Conservation (phyloP, 2,888 invertebrate species). For the Suillia variegata region DNA sequence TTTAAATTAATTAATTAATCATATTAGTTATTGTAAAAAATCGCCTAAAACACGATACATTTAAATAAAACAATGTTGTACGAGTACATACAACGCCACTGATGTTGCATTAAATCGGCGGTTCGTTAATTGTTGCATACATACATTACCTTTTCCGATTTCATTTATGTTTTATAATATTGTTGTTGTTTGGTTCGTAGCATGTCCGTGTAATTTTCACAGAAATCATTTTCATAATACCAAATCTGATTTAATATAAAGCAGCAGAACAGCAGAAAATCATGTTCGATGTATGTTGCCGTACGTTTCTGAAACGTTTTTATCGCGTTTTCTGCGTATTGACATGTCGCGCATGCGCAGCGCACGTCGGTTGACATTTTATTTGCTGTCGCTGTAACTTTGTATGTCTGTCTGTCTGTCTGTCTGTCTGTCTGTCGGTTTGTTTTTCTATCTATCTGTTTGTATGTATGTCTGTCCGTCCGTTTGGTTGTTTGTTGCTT, state of each 20-base stretch:
- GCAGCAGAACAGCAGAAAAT: too few species aligned
- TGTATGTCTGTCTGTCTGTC: background rate
- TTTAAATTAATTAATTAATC: too few species aligned
- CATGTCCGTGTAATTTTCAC: background rate
- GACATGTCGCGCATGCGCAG: conserved; percentile 4
- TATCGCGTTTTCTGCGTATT: background rate
- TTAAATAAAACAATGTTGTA: background rate
- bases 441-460: background rate
- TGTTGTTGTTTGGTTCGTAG: background rate
- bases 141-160: background rate
- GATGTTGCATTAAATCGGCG: too few species aligned
- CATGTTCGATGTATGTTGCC: background rate
- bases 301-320: background rate
- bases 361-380: background rate
- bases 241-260: background rate
- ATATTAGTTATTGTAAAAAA: too few species aligned
- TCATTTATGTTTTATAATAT: background rate
- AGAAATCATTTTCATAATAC: conserved; percentile 5
- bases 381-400: background rate
- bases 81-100: background rate
- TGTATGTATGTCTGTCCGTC: background rate
- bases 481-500: background rate
- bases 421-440: background rate
- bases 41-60: too few species aligned
- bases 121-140: conserved; percentile 1